A percentile compares a stretch with the other conserved stretches of the same genome.
These are phyloP conservation scores for Tachysurus fulvidraco DNA, from an alignment of 2,113 vertebrate genomes.

Conservation along the genomic window DNA sequence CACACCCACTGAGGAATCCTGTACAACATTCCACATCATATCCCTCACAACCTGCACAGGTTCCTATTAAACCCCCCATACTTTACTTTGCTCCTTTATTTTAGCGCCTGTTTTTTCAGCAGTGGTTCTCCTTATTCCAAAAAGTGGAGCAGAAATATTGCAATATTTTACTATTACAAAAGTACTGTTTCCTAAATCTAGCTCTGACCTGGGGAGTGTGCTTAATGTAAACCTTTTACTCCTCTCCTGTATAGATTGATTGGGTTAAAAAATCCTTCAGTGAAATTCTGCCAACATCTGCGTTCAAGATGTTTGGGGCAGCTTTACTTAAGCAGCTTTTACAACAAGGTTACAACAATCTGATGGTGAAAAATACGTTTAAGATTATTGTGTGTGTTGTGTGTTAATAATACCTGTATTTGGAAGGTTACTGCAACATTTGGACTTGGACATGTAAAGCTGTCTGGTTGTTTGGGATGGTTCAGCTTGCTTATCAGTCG, in stretches of 20 bases:
- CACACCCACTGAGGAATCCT: slow-evolving; percentile 35
- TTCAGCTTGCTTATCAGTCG: background rate
- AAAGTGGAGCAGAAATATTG: slow-evolving; percentile 35
- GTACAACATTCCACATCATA: slow-evolving; percentile 37
- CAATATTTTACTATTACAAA: background rate
- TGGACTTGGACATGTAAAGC: background rate
- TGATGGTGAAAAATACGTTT: background rate
- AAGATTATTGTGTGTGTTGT: background rate
- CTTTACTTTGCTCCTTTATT: background rate
- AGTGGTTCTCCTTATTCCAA: slow-evolving; percentile 11
- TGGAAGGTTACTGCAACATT: background rate
- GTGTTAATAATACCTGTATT: background rate
- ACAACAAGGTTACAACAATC: background rate
- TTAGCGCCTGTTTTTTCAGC: background rate
- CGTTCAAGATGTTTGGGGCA: slow-evolving; percentile 10
- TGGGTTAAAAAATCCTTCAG: background rate
- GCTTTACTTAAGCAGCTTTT: background rate
- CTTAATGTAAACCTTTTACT: slow-evolving; percentile 7
- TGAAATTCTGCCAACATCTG: slow-evolving; percentile 19
- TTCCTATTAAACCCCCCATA: background rate
- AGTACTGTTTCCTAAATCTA: slow-evolving; percentile 13
- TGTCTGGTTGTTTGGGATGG: background rate
- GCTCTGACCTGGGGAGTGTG: background rate
- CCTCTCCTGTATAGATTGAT: background rate
- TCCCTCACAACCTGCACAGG: slow-evolving; percentile 20